These are phyloP conservation scores for Philereme vetulata DNA, from an alignment of 2,888 invertebrate species.

Conservation along the genomic window DNA sequence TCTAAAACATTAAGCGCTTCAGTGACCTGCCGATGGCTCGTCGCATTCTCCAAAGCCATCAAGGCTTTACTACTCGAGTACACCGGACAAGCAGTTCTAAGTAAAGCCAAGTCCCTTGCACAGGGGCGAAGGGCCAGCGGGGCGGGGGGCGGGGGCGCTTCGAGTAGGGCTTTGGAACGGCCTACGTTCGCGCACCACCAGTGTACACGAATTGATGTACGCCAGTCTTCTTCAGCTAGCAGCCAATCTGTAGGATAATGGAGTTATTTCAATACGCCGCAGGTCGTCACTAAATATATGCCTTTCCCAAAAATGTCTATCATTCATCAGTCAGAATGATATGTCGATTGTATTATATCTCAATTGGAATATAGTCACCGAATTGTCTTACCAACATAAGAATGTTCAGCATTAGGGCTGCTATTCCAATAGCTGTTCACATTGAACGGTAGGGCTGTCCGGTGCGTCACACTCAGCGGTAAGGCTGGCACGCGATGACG, in stretches of 20 bases:
- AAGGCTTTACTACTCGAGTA: constrained; percentile 81
- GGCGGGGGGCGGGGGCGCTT: constrained; percentile 50
- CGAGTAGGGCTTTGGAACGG: constrained; percentile 44
- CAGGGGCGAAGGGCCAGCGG: constrained; percentile 57
- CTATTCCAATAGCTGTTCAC: constrained; percentile 70
- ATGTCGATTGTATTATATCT: no score
- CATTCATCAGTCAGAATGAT: no score
- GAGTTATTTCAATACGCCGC: no score
- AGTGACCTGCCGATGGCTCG: constrained; percentile 83
- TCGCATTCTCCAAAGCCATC: constrained; percentile 85
- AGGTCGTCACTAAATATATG: no score
- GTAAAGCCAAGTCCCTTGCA: constrained; percentile 67
- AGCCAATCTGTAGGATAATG: constrained; percentile 62
- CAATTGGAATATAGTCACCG: no score
- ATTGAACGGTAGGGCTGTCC: constrained; percentile 60
- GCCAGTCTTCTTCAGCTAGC: constrained; percentile 63
- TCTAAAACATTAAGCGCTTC: constrained; percentile 82
- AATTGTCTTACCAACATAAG: constrained; percentile 60
- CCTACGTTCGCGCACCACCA: constrained; percentile 67
- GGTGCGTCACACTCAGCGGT: constrained; percentile 59
- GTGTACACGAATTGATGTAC: constrained; percentile 60
- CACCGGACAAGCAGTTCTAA: constrained; percentile 80
- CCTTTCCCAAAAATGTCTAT: no score
- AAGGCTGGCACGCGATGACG: constrained; percentile 65
- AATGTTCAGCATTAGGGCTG: constrained; percentile 72